Conservation (phyloP, 2,797 vertebrate genomes). For the Chaetodon trifasciatus region DNA sequence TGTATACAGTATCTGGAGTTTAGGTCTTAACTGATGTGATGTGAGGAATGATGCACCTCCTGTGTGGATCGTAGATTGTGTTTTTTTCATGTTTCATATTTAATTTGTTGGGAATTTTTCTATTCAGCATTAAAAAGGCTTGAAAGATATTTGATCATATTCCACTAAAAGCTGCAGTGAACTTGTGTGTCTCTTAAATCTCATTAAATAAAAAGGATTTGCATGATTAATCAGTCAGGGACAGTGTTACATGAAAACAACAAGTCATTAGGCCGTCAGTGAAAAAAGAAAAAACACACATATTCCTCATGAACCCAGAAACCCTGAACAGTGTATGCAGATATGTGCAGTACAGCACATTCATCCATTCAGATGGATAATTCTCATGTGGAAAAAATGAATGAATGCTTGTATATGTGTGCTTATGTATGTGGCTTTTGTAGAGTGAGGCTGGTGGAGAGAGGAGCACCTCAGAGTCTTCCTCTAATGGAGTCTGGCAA, state of each 20-base stretch:
- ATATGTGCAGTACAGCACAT: background rate
- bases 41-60: background rate
- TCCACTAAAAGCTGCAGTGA: background rate
- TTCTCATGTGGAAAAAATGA: background rate
- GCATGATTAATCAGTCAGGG: background rate
- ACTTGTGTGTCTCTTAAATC: background rate
- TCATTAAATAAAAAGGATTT: background rate
- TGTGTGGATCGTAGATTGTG: background rate
- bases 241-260: background rate
- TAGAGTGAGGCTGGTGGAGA: slow-evolving; percentile 96
- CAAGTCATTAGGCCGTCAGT: background rate
- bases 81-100: background rate
- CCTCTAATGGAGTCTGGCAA: slow-evolving; percentile 97
- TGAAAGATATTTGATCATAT: background rate
- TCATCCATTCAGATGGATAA: background rate
- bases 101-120: background rate
- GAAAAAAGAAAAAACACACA: background rate
- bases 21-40: background rate
- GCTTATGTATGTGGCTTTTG: slow-evolving; percentile 18
- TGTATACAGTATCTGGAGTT: background rate
- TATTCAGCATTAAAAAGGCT: background rate
- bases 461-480: slow-evolving; percentile 98
- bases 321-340: background rate
- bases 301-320: background rate
- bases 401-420: background rate